These are phyloP conservation scores for Hirtodrosophila alboralis DNA, from an alignment of 2,888 invertebrate species.

Conservation along the genomic window DNA sequence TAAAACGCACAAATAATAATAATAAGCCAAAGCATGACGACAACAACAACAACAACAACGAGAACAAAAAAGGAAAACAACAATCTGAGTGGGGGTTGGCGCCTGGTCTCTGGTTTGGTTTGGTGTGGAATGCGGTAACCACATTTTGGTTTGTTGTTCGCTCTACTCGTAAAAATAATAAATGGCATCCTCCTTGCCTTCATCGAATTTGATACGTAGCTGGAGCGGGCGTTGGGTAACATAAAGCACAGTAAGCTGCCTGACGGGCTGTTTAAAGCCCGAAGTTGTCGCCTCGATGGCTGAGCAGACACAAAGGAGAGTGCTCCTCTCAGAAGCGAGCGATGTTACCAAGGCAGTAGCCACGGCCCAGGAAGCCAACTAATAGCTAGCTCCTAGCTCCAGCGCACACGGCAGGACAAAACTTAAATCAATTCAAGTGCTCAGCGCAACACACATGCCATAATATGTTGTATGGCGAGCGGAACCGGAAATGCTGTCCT, in stretches of 20 bases:
- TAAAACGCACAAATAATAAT: constrained; percentile 77
- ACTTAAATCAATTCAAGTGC: constrained; percentile 64
- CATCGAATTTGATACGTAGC: constrained; percentile 69
- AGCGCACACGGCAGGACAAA: constrained; percentile 15
- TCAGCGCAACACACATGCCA: constrained; percentile 11
- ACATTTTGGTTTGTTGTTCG: constrained; percentile 29
- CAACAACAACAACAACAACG: constrained; percentile 48
- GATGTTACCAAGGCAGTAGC: constrained; percentile 38
- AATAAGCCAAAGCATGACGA: constrained; percentile 62
- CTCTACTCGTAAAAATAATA: constrained; percentile 72
- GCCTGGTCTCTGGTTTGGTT: constrained; percentile 13
- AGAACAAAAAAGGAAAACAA: no score
- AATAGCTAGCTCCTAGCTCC: constrained; percentile 29
- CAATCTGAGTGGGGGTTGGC: constrained; percentile 46
- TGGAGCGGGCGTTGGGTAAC: constrained; percentile 45
- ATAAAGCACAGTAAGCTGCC: constrained; percentile 57
- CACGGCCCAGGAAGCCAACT: constrained; percentile 43
- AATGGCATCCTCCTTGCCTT: constrained; percentile 63
- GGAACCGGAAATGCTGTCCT: constrained; percentile 51
- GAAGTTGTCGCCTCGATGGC: constrained; percentile 29
- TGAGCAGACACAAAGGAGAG: constrained; percentile 32
- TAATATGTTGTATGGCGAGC: constrained; percentile 9
- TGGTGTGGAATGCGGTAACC: constrained; percentile 20
- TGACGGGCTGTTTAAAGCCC: constrained; percentile 43
- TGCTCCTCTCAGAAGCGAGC: background rate